Conservation (phyloP, 2,113 vertebrate genomes). For the Burhinus oedicnemus region DNA sequence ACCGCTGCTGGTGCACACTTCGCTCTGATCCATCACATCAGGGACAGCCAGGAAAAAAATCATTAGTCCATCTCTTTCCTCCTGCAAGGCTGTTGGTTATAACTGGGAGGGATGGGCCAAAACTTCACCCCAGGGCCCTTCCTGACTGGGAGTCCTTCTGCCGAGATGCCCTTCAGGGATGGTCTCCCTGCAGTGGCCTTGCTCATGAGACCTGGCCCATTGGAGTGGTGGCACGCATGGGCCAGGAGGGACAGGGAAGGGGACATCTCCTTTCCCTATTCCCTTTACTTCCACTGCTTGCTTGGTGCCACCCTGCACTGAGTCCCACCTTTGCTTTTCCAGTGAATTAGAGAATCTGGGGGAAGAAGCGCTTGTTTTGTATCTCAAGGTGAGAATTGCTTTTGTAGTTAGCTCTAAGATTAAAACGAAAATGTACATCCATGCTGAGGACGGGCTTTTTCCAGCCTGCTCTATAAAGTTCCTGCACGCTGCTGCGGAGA, state of each 20-base stretch:
- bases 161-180: background rate
- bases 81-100: background rate
- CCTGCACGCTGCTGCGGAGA: background rate
- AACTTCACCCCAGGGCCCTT: background rate
- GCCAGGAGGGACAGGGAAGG: background rate
- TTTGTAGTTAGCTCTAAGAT: background rate
- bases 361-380: background rate
- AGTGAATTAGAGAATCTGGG: background rate
- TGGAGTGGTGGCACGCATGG: background rate
- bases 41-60: background rate
- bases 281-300: background rate
- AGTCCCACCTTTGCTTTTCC: background rate
- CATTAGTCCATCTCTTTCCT: background rate
- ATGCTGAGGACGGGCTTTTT: fast-evolving
- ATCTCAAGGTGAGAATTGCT: background rate
- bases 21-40: fast-evolving
- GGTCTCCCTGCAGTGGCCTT: background rate
- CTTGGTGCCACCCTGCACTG: background rate
- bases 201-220: background rate
- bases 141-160: background rate
- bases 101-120: background rate
- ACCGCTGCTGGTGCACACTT: fast-evolving
- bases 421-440: background rate
- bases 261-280: background rate
- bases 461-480: background rate